These are phyloP conservation scores for Champsocephalus gunnari DNA, from an alignment of 2,797 vertebrate genomes.

Conservation along the genomic window DNA sequence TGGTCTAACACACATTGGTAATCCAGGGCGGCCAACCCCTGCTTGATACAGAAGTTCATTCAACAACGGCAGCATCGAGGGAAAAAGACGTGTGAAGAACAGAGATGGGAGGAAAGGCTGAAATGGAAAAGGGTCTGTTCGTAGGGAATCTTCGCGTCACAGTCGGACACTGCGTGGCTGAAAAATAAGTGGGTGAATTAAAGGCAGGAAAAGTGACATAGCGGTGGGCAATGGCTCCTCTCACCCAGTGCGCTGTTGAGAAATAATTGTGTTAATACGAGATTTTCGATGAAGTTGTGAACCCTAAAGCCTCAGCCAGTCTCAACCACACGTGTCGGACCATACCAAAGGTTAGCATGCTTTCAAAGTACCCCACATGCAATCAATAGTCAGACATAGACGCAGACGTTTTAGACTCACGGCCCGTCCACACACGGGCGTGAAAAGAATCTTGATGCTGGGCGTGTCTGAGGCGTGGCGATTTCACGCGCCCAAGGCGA, in stretches of 20 bases:
- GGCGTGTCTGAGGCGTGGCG: too few species aligned
- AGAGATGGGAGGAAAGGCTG: constrained; percentile 38
- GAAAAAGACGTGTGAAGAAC: constrained; percentile 53
- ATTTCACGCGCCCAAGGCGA: too few species aligned
- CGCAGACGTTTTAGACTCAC: neutral
- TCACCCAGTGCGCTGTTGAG: constrained; percentile 23
- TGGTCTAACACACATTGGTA: constrained; percentile 84
- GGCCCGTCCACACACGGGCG: too few species aligned
- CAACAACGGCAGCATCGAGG: constrained; percentile 56
- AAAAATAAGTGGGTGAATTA: constrained; percentile 36
- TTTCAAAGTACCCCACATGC: constrained; percentile 13
- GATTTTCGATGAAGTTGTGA: neutral
- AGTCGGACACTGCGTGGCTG: constrained; percentile 30
- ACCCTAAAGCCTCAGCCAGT: neutral
- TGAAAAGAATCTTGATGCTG: too few species aligned
- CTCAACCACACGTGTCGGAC: constrained; percentile 30
- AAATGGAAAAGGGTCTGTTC: constrained; percentile 14
- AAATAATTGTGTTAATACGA: constrained; percentile 32
- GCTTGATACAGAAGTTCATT: constrained; percentile 80
- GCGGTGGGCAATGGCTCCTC: constrained; percentile 17
- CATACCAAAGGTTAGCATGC: constrained; percentile 36
- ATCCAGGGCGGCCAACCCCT: constrained; percentile 81
- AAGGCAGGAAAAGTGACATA: constrained; percentile 29
- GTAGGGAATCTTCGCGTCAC: constrained; percentile 37
- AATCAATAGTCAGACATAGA: neutral